Evolutionary conservation across 2,113 vertebrate species (phyloP).

Genomic region (Martes martes): DNA sequence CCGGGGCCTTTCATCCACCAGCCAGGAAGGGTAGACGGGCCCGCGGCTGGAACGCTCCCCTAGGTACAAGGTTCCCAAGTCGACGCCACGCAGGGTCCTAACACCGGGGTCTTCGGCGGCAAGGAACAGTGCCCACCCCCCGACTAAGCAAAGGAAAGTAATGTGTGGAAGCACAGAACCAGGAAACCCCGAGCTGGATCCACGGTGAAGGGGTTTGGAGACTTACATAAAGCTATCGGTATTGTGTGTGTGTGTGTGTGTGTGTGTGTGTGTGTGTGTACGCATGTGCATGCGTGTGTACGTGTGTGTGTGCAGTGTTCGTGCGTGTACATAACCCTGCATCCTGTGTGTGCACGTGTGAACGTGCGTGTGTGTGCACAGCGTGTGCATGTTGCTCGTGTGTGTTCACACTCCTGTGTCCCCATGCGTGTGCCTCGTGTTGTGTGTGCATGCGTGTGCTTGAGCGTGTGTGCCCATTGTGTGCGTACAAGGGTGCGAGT

Average conservation of each 20-base stretch:
- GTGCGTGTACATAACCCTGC: too few relatives aligned
- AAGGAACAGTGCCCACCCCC: neutral
- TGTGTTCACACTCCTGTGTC: neutral
- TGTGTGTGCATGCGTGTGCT: neutral
- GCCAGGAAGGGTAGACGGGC: accelerated
- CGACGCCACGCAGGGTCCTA: neutral
- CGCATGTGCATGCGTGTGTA: neutral
- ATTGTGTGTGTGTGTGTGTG: neutral
- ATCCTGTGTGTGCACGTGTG: too few relatives aligned
- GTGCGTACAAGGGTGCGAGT: accelerated
- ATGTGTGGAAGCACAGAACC: too few relatives aligned
- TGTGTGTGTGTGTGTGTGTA: neutral
- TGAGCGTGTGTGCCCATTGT: neutral
- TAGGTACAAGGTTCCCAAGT: neutral
- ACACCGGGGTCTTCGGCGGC: neutral
- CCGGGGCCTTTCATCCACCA: neutral
- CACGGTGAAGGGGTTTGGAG: neutral
- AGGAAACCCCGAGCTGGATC: neutral
- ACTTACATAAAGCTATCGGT: neutral
- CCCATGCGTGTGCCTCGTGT: neutral
- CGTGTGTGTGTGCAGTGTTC: neutral
- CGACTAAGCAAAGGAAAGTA: neutral
- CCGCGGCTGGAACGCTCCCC: neutral
- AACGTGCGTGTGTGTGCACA: neutral
- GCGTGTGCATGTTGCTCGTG: too few relatives aligned